Percentiles rank a stretch among this genome's conserved stretches.
Conservation (phyloP, 2,113 vertebrate species). For the Phrynosoma blainvillii region DNA sequence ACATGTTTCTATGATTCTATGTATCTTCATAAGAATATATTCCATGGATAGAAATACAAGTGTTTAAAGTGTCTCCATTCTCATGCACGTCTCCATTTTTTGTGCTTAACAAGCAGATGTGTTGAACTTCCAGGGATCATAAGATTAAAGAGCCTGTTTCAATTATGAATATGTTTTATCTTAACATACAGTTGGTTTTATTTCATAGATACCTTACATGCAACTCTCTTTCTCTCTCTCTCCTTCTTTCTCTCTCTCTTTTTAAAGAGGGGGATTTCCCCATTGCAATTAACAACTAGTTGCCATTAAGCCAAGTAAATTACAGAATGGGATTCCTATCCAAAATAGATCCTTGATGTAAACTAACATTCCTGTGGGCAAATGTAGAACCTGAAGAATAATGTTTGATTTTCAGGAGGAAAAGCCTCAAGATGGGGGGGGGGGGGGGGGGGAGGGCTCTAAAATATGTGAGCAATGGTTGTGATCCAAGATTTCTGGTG, state of each 20-base stretch:
- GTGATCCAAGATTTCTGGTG: background rate
- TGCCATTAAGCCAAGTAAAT: conserved; percentile 27
- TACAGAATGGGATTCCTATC: conserved; percentile 4
- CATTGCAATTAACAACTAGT: conserved; percentile 12
- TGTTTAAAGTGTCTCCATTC: conserved; percentile 24
- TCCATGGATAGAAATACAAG: conserved; percentile 21
- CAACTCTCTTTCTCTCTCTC: background rate
- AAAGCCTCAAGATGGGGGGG: background rate
- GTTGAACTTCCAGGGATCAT: conserved; percentile 24
- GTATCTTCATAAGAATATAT: background rate
- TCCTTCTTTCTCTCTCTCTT: background rate
- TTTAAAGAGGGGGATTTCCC: conserved; percentile 1
- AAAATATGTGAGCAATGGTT: conserved; percentile 15
- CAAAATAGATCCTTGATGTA: conserved; percentile 7
- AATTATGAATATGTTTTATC: conserved; percentile 29
- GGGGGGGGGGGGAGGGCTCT: background rate
- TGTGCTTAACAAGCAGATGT: conserved; percentile 47
- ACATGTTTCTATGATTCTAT: too few relatives aligned
- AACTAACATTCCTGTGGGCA: conserved; percentile 1
- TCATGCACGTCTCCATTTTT: conserved; percentile 12
- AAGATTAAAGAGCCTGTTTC: conserved; percentile 40
- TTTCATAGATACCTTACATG: conserved; percentile 12
- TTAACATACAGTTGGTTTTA: conserved; percentile 7
- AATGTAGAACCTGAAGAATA: background rate
- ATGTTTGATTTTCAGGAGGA: background rate